These are phyloP conservation scores for Eulimnadia texana DNA, from an alignment of 1,140 invertebrate species.

Conservation along the genomic window DNA sequence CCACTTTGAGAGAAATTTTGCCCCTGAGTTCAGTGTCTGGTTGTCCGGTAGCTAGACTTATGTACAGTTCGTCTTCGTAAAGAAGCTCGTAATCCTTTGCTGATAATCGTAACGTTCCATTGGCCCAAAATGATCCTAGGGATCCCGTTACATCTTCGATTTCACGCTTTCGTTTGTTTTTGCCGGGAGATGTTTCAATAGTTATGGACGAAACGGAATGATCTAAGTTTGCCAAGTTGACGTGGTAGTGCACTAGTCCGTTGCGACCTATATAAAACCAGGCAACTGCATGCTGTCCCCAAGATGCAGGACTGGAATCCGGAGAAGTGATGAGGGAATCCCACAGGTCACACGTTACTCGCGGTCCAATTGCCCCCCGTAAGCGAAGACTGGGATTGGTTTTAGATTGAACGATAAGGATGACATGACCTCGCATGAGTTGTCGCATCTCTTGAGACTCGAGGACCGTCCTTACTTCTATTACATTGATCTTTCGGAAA, in stretches of 20 bases:
- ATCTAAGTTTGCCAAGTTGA: conserved; percentile 44
- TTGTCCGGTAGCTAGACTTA: conserved; percentile 49
- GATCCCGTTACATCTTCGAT: conserved; percentile 14
- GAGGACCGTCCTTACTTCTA: conserved; percentile 56
- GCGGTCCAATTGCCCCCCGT: conserved; percentile 46
- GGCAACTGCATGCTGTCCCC: conserved; percentile 40
- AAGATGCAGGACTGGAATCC: conserved; percentile 15
- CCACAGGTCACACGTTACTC: conserved; percentile 63
- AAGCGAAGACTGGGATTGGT: conserved; percentile 42
- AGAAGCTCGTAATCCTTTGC: conserved; percentile 58
- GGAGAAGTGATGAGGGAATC: conserved; percentile 33
- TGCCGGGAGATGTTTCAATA: conserved; percentile 14
- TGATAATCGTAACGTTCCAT: conserved; percentile 47
- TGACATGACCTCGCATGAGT: conserved; percentile 50
- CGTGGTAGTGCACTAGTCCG: conserved; percentile 55
- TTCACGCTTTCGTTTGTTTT: conserved; percentile 14
- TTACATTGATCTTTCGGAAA: conserved; percentile 38
- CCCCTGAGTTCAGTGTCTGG: conserved; percentile 41
- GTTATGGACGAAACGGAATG: conserved; percentile 5
- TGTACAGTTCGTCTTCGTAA: conserved; percentile 57
- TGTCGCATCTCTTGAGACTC: conserved; percentile 50
- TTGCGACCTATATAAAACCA: conserved; percentile 61
- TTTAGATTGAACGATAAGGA: conserved; percentile 47
- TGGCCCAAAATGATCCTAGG: conserved; percentile 33
- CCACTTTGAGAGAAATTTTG: conserved; percentile 43